Conservation (phyloP, 2,113 vertebrate genomes). For the Dipodomys ordii region DNA sequence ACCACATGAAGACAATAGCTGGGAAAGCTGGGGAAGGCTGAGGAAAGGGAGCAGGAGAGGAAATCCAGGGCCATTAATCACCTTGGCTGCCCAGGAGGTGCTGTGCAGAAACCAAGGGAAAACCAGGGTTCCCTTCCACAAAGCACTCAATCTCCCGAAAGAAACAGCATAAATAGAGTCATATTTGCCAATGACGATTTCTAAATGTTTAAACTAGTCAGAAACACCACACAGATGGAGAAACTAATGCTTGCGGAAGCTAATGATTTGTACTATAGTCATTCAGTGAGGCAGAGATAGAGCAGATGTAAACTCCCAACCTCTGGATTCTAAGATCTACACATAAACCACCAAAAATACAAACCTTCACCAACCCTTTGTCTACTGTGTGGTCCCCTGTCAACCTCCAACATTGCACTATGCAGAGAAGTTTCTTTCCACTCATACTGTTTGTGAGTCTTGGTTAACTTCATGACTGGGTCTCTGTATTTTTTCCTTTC, state of each 20-base stretch:
- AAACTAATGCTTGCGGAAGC: slow-evolving; percentile 59
- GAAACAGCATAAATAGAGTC: slow-evolving; percentile 75
- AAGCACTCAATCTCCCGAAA: slow-evolving; percentile 66
- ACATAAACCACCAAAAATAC: slow-evolving; percentile 75
- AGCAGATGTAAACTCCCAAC: slow-evolving; percentile 72
- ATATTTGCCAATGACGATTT: slow-evolving; percentile 70
- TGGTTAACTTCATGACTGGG: not conserved
- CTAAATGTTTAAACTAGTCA: slow-evolving; percentile 79
- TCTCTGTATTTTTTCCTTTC: not conserved
- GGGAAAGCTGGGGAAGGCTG: not conserved
- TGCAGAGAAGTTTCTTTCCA: slow-evolving; percentile 60
- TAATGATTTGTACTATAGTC: slow-evolving; percentile 62
- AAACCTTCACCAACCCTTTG: slow-evolving; percentile 56
- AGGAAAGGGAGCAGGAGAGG: not conserved
- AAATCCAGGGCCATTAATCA: slow-evolving; percentile 62
- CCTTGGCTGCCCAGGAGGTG: slow-evolving; percentile 39
- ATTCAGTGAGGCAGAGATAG: slow-evolving; percentile 61
- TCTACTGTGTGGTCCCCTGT: slow-evolving; percentile 78
- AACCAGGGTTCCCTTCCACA: slow-evolving; percentile 38
- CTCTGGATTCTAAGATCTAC: slow-evolving; percentile 64
- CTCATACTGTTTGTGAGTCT: not conserved
- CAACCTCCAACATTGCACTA: slow-evolving; percentile 51
- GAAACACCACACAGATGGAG: slow-evolving; percentile 74
- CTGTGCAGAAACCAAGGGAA: slow-evolving; percentile 61
- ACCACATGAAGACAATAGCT: not conserved